These are phyloP conservation scores for Penaeus monodon DNA, from an alignment of 2,888 invertebrate species.

Conservation along the genomic window DNA sequence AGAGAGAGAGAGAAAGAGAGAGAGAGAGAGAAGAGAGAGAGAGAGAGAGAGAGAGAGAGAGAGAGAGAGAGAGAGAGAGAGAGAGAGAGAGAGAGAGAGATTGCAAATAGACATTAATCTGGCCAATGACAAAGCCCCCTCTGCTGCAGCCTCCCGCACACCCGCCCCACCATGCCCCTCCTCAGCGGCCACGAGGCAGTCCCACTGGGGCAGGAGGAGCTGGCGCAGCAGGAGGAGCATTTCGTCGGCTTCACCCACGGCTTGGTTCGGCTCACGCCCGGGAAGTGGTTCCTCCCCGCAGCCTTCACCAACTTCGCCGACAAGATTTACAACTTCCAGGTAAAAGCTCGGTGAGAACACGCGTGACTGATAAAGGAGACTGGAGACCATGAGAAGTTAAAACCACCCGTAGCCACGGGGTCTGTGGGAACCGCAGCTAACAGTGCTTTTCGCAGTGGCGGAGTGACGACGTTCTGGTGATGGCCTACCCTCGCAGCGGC, in stretches of 20 bases:
- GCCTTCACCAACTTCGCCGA: conserved; percentile 15
- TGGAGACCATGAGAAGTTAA: not conserved
- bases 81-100: not conserved
- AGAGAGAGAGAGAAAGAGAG: not conserved
- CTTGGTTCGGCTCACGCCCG: conserved; percentile 15
- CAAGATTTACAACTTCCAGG: conserved; percentile 30
- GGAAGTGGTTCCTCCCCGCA: conserved; percentile 11
- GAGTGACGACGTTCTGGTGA: not conserved
- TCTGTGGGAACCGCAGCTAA: too few relatives aligned
- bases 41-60: too few relatives aligned
- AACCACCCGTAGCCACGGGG: not conserved
- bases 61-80: not conserved
- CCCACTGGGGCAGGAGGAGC: not conserved
- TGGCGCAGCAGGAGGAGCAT: not conserved
- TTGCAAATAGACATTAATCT: too few relatives aligned
- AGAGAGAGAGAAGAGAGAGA: not conserved
- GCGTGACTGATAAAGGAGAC: not conserved
- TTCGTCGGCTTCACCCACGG: conserved; percentile 2
- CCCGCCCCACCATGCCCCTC: not conserved
- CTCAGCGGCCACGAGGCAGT: conserved; percentile 16
- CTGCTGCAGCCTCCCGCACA: too few relatives aligned
- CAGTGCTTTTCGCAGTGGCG: not conserved
- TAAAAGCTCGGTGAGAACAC: not conserved
- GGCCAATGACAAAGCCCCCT: too few relatives aligned
- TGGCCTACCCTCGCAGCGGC: conserved; percentile 1